Percentiles rank a stretch among this genome's conserved stretches.
These are phyloP conservation scores for Acanthis flammea DNA, from an alignment of 2,797 vertebrate genomes.

Conservation along the genomic window DNA sequence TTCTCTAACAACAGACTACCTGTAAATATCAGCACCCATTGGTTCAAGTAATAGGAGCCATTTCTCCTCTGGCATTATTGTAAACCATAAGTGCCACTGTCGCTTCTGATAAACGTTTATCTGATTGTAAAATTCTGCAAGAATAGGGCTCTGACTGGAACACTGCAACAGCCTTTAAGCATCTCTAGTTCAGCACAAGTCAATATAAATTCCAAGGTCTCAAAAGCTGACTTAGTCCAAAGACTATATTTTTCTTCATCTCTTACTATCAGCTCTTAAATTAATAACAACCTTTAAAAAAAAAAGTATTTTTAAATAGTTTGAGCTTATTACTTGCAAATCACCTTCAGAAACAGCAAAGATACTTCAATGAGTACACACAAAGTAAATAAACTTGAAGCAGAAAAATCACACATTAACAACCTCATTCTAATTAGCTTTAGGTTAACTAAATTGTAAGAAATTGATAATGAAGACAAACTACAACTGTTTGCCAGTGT, in stretches of 20 bases:
- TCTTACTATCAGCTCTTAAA: neutral
- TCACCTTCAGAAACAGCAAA: neutral
- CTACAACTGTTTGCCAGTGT: neutral
- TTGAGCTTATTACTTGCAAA: neutral
- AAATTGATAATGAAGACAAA: neutral
- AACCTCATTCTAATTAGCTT: neutral
- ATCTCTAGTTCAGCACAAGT: neutral
- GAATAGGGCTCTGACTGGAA: neutral
- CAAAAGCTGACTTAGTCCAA: neutral
- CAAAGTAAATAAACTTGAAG: neutral
- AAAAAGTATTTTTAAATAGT: neutral
- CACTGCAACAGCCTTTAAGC: neutral
- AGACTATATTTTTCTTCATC: neutral
- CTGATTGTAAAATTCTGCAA: neutral
- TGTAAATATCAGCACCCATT: neutral
- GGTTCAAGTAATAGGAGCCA: neutral
- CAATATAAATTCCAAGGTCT: neutral
- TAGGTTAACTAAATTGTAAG: neutral
- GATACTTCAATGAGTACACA: neutral
- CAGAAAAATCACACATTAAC: neutral
- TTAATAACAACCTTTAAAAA: neutral
- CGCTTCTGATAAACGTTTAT: neutral
- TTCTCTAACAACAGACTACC: neutral
- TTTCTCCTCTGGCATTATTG: neutral
- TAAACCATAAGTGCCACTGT: rapidly evolving